Conservation (phyloP, 2,797 vertebrate species). For the Pogoniulus pusillus region DNA sequence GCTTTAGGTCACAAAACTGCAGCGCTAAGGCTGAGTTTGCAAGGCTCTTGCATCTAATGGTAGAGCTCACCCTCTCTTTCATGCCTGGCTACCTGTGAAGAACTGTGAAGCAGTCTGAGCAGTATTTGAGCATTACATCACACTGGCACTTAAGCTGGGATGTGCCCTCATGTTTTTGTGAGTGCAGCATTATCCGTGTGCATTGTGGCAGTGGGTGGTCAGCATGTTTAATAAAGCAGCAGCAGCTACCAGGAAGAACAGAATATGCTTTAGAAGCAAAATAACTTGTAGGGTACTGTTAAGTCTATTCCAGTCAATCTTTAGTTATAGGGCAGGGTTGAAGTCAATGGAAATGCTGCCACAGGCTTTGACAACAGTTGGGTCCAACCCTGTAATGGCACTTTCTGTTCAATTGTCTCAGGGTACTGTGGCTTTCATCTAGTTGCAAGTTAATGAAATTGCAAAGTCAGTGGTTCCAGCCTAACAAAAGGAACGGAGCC, state of each 20-base stretch:
- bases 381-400: not conserved
- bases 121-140: not conserved
- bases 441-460: slow-evolving; percentile 7
- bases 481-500: slow-evolving; percentile 25
- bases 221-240: not conserved
- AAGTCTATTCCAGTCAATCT: not conserved
- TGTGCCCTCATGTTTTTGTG: not conserved
- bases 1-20: not conserved
- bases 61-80: not conserved
- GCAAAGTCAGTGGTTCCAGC: slow-evolving; percentile 24
- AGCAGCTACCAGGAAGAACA: not conserved
- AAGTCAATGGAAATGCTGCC: not conserved
- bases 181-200: not conserved
- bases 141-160: not conserved
- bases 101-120: not conserved
- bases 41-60: not conserved
- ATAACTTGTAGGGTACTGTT: not conserved
- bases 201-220: not conserved
- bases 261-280: not conserved
- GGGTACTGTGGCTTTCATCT: slow-evolving; percentile 9
- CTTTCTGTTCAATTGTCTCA: not conserved
- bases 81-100: not conserved
- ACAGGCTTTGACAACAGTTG: not conserved
- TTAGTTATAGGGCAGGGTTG: not conserved
- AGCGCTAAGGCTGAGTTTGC: not conserved